These are phyloP conservation scores for Eurypyga helias DNA, from an alignment of 2,113 vertebrate species.

Conservation along the genomic window DNA sequence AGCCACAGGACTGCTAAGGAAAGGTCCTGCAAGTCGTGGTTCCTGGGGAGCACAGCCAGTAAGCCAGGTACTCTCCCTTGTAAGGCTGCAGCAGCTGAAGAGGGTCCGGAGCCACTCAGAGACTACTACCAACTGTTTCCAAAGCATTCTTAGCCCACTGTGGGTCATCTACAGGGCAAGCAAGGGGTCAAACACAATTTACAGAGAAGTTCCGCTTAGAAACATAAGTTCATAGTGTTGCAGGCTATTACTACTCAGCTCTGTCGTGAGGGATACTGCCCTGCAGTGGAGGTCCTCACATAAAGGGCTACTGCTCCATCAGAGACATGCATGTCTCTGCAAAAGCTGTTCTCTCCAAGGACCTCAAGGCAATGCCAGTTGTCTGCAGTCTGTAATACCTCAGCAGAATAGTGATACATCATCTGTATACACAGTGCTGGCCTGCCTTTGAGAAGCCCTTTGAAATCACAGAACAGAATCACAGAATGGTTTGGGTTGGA, in stretches of 20 bases:
- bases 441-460: neutral
- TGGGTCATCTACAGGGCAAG: neutral
- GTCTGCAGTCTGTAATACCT: neutral
- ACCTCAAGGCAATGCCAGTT: neutral
- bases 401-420: neutral
- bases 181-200: neutral
- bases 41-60: neutral
- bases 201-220: neutral
- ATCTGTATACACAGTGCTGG: neutral
- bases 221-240: neutral
- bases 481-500: no score
- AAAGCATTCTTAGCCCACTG: neutral
- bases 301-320: neutral
- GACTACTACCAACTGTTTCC: accelerated
- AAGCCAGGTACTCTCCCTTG: neutral
- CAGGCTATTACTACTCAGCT: neutral
- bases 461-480: neutral
- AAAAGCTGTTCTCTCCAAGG: neutral
- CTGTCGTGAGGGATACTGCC: neutral
- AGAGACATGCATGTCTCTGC: neutral
- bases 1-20: accelerated
- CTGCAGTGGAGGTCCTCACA: accelerated
- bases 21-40: accelerated
- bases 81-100: neutral
- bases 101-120: neutral